Evolutionary conservation across 1,140 invertebrate genomes (phyloP).

Genomic region (Drosophila biarmipes): DNA sequence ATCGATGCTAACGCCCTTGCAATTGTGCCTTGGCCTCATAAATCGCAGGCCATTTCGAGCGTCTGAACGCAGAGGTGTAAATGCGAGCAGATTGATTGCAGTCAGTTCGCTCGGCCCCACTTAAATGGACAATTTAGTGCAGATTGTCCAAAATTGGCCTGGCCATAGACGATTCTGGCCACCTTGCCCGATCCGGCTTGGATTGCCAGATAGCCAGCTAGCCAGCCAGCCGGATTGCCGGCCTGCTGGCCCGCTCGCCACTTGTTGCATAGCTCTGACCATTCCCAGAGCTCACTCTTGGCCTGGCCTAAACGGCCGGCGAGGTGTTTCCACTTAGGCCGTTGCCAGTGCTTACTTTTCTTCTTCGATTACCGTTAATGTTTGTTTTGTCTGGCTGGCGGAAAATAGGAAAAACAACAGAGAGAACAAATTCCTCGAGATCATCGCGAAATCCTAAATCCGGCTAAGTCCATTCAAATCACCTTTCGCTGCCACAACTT

Average conservation of each 20-base stretch:
- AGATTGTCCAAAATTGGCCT: constrained; percentile 75
- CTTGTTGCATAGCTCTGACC: constrained; percentile 75
- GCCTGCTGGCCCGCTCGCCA: constrained; percentile 48
- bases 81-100: constrained; percentile 73
- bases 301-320: constrained; percentile 60
- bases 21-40: constrained; percentile 77
- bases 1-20: constrained; percentile 77
- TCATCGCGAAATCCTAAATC: constrained; percentile 1
- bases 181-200: constrained; percentile 47
- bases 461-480: constrained; percentile 10
- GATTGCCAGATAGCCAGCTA: constrained; percentile 12
- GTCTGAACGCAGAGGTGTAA: constrained; percentile 61
- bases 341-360: constrained; percentile 54
- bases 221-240: constrained; percentile 11
- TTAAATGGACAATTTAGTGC: constrained; percentile 81
- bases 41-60: constrained; percentile 22
- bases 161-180: constrained; percentile 48
- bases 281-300: constrained; percentile 59
- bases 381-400: neutral
- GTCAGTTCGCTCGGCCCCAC: constrained; percentile 48
- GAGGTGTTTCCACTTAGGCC: constrained; percentile 35
- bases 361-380: constrained; percentile 65
- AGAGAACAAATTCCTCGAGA: constrained; percentile 3
- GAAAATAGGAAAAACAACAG: neutral
- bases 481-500: constrained; percentile 37